Conservation (phyloP, 2,888 invertebrate genomes). For the Hydrotaea cyrtoneurina region DNA sequence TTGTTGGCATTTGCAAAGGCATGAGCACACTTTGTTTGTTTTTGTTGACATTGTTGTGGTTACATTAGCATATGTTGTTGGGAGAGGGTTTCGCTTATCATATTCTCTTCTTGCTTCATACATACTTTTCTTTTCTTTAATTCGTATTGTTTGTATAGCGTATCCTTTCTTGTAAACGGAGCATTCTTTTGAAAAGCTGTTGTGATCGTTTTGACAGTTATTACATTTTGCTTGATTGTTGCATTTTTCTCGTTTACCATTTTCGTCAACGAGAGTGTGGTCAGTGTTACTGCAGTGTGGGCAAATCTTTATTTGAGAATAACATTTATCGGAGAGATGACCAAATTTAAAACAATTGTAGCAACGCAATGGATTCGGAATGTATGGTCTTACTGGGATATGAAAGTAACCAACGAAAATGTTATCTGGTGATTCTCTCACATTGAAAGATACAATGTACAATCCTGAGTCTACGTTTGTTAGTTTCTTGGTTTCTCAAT, state of each 20-base stretch:
- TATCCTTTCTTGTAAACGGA: conserved; percentile 15
- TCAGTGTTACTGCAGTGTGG: conserved; percentile 47
- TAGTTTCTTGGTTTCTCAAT: conserved; percentile 1
- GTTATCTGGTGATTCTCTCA: conserved; percentile 6
- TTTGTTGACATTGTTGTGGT: no score
- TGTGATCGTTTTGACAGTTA: conserved; percentile 44
- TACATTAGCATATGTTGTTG: conserved; percentile 31
- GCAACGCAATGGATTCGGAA: conserved; percentile 44
- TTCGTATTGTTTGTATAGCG: conserved; percentile 28
- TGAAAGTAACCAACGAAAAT: conserved; percentile 9
- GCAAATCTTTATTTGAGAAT: conserved; percentile 16
- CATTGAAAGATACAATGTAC: conserved; percentile 32
- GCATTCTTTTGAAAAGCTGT: conserved; percentile 32
- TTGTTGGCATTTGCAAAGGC: conserved; percentile 39
- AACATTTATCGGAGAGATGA: conserved; percentile 29
- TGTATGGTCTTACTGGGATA: conserved; percentile 1
- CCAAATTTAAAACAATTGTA: conserved; percentile 46
- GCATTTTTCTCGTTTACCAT: conserved; percentile 32
- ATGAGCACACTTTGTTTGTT: conserved; percentile 22
- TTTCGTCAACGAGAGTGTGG: conserved; percentile 14
- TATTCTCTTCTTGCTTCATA: conserved; percentile 45
- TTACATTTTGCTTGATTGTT: conserved; percentile 30
- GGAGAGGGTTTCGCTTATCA: conserved; percentile 32
- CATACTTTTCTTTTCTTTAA: conserved; percentile 33
- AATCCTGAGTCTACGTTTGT: conserved; percentile 28